These are phyloP conservation scores for Dynastes maya DNA, from an alignment of 2,888 invertebrate species.

Conservation along the genomic window DNA sequence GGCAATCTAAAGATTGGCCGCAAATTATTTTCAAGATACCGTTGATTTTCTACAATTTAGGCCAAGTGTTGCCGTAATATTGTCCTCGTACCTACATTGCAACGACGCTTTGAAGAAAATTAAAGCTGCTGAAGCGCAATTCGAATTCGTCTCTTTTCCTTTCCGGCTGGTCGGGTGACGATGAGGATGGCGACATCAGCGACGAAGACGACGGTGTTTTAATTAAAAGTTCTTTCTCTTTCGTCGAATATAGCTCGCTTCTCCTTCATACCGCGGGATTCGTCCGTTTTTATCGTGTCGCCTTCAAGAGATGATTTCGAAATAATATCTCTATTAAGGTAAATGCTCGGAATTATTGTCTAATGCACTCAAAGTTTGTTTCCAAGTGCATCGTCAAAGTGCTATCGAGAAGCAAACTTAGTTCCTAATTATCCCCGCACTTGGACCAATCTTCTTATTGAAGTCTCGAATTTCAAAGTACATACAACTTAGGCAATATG, in stretches of 20 bases:
- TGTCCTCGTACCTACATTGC: conserved; percentile 49
- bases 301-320: conserved; percentile 38
- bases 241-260: neutral
- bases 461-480: neutral
- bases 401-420: conserved; percentile 36
- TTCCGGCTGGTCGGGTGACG: conserved; percentile 1
- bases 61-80: conserved; percentile 63
- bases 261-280: neutral
- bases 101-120: conserved; percentile 50
- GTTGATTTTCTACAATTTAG: conserved; percentile 63
- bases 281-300: conserved; percentile 17
- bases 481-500: no score
- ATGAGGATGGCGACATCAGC: conserved; percentile 15
- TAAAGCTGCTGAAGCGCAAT: conserved; percentile 47
- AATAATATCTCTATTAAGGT: conserved; percentile 46
- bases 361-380: conserved; percentile 43
- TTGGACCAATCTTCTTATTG: conserved; percentile 31
- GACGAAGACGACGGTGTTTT: conserved; percentile 47
- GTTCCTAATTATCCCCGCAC: conserved; percentile 33
- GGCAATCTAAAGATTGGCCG: conserved; percentile 67
- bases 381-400: conserved; percentile 36
- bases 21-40: conserved; percentile 67
- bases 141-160: conserved; percentile 29
- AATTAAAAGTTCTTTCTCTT: conserved; percentile 46
- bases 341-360: conserved; percentile 39